These are phyloP conservation scores for Channa striata DNA, from an alignment of 2,797 vertebrate species.

Conservation along the genomic window DNA sequence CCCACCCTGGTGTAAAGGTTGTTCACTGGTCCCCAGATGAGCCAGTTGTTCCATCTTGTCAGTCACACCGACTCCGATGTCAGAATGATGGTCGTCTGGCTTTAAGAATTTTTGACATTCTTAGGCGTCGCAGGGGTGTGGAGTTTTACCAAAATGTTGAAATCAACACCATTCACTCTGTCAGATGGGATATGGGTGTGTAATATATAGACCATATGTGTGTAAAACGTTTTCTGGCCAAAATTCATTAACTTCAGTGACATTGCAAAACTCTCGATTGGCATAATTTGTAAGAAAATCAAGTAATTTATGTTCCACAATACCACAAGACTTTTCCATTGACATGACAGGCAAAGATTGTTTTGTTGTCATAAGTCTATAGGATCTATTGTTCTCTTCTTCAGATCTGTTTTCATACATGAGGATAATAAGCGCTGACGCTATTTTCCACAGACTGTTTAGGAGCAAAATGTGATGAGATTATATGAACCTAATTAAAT, in stretches of 20 bases:
- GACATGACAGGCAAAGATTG: conserved; percentile 1
- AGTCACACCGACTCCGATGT: conserved; percentile 68
- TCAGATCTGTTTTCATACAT: conserved; percentile 18
- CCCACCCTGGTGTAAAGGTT: conserved; percentile 44
- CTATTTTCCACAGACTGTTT: conserved; percentile 32
- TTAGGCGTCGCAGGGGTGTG: conserved; percentile 25
- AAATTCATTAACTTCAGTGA: conserved; percentile 23
- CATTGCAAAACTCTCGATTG: conserved; percentile 35
- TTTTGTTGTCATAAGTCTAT: neutral
- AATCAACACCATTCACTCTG: conserved; percentile 61
- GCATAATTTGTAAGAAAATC: conserved; percentile 24
- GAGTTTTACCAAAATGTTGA: conserved; percentile 61
- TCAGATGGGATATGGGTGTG: conserved; percentile 18
- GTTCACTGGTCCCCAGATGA: conserved; percentile 33
- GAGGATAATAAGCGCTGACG: conserved; percentile 2
- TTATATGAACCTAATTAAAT: conserved; percentile 42
- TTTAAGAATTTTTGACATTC: conserved; percentile 64
- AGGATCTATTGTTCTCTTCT: neutral
- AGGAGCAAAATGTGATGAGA: conserved; percentile 32
- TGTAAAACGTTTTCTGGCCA: conserved; percentile 12
- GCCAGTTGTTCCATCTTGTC: conserved; percentile 73
- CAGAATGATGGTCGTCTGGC: conserved; percentile 39
- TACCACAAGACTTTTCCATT: neutral
- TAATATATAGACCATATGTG: conserved; percentile 38
- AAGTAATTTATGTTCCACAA: conserved; percentile 20